Percentiles rank a stretch among this genome's conserved stretches.
Evolutionary conservation across 2,797 vertebrate species (phyloP).

Genomic region (Loris lydekkerianus): DNA sequence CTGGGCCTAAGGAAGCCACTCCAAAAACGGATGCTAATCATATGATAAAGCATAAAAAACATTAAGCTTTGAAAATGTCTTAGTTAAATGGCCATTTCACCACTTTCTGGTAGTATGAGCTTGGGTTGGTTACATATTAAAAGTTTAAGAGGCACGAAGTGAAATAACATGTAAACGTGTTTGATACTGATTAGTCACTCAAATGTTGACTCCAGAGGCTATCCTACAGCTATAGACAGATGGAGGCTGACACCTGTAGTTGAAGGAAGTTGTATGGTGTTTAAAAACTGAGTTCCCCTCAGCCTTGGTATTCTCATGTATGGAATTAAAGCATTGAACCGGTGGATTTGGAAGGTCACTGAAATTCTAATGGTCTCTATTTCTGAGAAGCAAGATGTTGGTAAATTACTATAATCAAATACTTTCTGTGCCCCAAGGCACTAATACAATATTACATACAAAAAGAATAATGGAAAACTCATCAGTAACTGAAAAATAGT

Average conservation of each 20-base stretch:
- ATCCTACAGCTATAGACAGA: background rate
- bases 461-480: background rate
- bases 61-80: background rate
- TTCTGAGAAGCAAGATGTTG: slow-evolving; percentile 51
- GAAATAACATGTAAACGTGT: slow-evolving; percentile 8
- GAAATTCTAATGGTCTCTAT: slow-evolving; percentile 43
- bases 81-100: background rate
- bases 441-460: background rate
- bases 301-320: background rate
- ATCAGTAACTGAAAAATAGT: background rate
- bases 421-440: background rate
- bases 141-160: background rate
- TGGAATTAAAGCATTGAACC: background rate
- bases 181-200: background rate
- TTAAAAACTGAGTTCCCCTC: slow-evolving; percentile 9
- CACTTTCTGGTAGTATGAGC: background rate
- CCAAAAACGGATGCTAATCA: background rate
- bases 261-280: background rate
- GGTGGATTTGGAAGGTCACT: background rate
- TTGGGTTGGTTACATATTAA: background rate
- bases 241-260: background rate
- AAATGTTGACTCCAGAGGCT: slow-evolving; percentile 39
- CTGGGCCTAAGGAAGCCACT: background rate
- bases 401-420: slow-evolving; percentile 40
- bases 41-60: background rate